phyloP scores from a whole-genome alignment of 2,113 vertebrate genomes.

The Pandion haliaetus region DNA sequence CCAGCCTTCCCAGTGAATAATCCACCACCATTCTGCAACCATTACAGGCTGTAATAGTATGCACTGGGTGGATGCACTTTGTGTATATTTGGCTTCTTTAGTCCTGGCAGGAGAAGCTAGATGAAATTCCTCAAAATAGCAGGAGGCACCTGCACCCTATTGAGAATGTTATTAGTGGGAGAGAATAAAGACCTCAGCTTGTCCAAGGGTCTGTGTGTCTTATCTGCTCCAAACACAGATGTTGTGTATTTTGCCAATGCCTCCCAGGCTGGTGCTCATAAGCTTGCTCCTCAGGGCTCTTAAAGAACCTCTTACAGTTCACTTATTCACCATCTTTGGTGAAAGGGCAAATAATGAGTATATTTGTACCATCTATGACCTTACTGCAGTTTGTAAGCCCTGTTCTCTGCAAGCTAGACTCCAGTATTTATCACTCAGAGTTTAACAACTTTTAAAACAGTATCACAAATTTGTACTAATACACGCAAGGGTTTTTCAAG shows the following conservation, averaged over 20 bases:
- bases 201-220: not conserved
- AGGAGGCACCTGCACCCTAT: slow-evolving; percentile 45
- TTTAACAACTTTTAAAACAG: not conserved
- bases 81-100: not conserved
- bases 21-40: not conserved
- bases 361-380: not conserved
- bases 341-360: not conserved
- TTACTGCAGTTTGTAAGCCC: not conserved
- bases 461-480: not conserved
- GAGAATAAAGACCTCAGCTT: slow-evolving; percentile 28
- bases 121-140: slow-evolving; percentile 46
- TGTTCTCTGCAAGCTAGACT: not conserved
- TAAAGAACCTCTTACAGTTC: not conserved
- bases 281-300: not conserved
- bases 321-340: not conserved
- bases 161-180: slow-evolving; percentile 23
- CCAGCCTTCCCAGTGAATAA: not conserved
- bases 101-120: not conserved
- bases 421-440: not conserved
- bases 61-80: not conserved
- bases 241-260: not conserved
- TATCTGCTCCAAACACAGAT: not conserved
- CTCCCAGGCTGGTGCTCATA: slow-evolving; percentile 12
- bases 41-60: not conserved
- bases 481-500: not conserved